Conservation (phyloP, 2,113 vertebrate genomes). For the Actenoides hombroni region DNA sequence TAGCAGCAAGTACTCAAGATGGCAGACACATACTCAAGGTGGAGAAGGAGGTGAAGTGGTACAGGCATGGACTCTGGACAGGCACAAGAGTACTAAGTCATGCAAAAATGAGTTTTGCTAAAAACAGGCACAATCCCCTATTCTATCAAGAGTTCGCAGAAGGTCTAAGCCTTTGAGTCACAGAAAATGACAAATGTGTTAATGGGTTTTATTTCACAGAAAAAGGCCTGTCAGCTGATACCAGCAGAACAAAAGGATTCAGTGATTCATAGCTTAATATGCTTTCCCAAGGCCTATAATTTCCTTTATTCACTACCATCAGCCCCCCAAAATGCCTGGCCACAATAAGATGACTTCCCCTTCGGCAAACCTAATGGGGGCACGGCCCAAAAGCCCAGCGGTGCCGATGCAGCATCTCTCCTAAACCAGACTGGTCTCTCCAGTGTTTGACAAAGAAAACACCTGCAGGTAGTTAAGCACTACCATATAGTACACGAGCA, state of each 20-base stretch:
- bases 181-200: not conserved
- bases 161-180: slow-evolving; percentile 12
- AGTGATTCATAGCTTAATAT: slow-evolving; percentile 18
- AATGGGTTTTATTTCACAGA: not conserved
- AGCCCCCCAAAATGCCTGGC: not conserved
- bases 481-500: not conserved
- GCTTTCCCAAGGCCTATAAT: not conserved
- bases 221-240: not conserved
- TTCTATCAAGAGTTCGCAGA: not conserved
- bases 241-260: not conserved
- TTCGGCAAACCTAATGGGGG: accelerated
- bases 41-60: not conserved
- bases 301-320: not conserved
- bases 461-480: not conserved
- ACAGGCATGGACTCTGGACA: not conserved
- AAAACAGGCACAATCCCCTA: not conserved
- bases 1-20: not conserved
- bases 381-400: accelerated
- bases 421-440: not conserved
- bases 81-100: not conserved
- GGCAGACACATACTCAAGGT: too few species aligned
- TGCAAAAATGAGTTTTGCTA: not conserved
- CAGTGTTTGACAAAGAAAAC: not conserved
- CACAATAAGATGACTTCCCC: not conserved
- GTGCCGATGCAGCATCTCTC: not conserved